Conservation (phyloP, 2,888 invertebrate genomes). For the Lysandra coridon region DNA sequence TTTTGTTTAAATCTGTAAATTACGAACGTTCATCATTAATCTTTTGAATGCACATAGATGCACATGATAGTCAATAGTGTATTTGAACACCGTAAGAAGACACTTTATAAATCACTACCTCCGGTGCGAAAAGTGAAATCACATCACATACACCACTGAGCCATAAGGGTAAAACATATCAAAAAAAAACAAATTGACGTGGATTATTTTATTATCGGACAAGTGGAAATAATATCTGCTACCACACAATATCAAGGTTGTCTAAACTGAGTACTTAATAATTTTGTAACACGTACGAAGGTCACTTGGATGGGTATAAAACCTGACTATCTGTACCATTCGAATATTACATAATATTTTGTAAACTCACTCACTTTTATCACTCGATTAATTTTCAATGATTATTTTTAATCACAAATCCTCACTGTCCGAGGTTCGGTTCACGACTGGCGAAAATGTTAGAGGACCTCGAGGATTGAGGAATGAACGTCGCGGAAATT, state of each 20-base stretch:
- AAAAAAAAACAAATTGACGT: not conserved
- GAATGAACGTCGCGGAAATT: not conserved
- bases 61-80: too few relatives aligned
- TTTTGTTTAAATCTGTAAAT: conserved; percentile 33
- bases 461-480: not conserved
- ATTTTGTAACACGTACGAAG: not conserved
- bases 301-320: not conserved
- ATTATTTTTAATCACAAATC: not conserved
- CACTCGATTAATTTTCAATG: not conserved
- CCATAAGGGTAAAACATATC: not conserved
- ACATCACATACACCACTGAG: not conserved
- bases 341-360: not conserved
- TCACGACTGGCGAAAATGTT: conserved; percentile 1
- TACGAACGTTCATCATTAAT: too few relatives aligned
- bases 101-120: not conserved
- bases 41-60: too few relatives aligned
- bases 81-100: too few relatives aligned
- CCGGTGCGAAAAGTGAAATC: not conserved
- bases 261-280: conserved; percentile 4
- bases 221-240: not conserved
- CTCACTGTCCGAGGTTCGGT: not conserved
- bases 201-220: not conserved
- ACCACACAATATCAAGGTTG: conserved; percentile 16
- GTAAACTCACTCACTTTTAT: not conserved
- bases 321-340: not conserved